phyloP scores from a whole-genome alignment of 2,113 vertebrate genomes.

The Mastomys natalensis region DNA sequence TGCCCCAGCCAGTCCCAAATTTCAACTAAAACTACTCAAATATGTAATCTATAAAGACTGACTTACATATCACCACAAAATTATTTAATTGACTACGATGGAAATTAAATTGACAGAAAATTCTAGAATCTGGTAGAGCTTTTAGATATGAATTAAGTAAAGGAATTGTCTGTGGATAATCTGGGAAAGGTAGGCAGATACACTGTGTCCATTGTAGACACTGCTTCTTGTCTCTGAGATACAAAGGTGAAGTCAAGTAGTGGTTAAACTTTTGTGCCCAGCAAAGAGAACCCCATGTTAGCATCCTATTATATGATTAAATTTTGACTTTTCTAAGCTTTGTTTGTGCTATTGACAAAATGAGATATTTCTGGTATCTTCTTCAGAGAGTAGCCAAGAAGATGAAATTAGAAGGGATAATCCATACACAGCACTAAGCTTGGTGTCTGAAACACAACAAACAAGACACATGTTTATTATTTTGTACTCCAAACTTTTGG shows the following conservation, averaged over 20 bases:
- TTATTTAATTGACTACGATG: not conserved
- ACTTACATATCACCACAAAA: not conserved
- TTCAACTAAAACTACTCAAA: slow-evolving; percentile 43
- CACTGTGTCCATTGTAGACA: not conserved
- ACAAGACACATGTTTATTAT: not conserved
- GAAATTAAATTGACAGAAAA: slow-evolving; percentile 7
- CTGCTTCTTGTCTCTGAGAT: not conserved
- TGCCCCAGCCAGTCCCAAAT: slow-evolving; percentile 5
- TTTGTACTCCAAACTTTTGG: slow-evolving; percentile 36
- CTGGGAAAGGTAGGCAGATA: not conserved
- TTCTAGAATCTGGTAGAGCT: not conserved
- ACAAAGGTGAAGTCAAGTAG: not conserved
- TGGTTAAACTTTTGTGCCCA: not conserved
- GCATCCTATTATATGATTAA: not conserved
- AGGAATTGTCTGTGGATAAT: not conserved
- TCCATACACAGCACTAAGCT: not conserved
- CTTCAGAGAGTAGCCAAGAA: slow-evolving; percentile 15
- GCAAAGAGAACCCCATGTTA: not conserved
- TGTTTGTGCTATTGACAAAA: slow-evolving; percentile 35
- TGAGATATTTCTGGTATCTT: not conserved
- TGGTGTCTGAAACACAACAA: slow-evolving; percentile 6
- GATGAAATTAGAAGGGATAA: slow-evolving; percentile 42
- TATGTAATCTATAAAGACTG: slow-evolving; percentile 26
- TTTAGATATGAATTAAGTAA: slow-evolving; percentile 27
- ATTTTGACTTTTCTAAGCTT: slow-evolving; percentile 1